phyloP scores from a whole-genome alignment of 1,140 invertebrate species.

The Drosophila lowei region DNA sequence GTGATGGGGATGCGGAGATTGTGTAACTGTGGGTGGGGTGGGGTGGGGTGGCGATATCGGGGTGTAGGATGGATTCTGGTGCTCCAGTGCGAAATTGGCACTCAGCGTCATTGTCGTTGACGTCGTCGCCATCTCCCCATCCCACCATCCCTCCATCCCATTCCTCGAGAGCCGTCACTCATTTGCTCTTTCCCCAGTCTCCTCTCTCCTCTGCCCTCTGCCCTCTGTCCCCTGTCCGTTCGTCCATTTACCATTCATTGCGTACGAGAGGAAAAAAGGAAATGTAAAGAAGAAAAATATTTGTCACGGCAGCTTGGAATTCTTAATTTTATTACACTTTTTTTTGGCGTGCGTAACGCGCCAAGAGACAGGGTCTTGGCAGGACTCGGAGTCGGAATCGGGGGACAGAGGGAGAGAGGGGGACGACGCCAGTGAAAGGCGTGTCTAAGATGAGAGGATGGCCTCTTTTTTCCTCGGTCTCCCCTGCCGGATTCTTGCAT shows the following conservation, averaged over 20 bases:
- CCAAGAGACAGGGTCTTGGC: constrained; percentile 33
- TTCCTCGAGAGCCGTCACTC: constrained; percentile 66
- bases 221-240: background rate
- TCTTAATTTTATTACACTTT: constrained; percentile 82
- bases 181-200: constrained; percentile 51
- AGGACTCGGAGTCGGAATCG: background rate
- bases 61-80: constrained; percentile 38
- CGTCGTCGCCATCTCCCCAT: constrained; percentile 21
- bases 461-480: constrained; percentile 37
- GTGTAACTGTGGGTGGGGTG: constrained; percentile 22
- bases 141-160: constrained; percentile 1
- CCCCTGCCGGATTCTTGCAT: constrained; percentile 65
- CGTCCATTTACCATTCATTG: constrained; percentile 59
- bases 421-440: background rate
- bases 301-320: constrained; percentile 82
- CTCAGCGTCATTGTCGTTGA: constrained; percentile 62
- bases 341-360: constrained; percentile 57
- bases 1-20: constrained; percentile 6
- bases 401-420: background rate
- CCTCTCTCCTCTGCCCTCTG: background rate
- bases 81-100: constrained; percentile 72
- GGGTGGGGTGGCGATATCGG: background rate
- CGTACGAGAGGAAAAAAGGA: constrained; percentile 19
- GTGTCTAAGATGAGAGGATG: constrained; percentile 47
- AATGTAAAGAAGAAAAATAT: constrained; percentile 56